Conservation (phyloP, 2,797 vertebrate genomes). For the Arremon brunneinucha region DNA sequence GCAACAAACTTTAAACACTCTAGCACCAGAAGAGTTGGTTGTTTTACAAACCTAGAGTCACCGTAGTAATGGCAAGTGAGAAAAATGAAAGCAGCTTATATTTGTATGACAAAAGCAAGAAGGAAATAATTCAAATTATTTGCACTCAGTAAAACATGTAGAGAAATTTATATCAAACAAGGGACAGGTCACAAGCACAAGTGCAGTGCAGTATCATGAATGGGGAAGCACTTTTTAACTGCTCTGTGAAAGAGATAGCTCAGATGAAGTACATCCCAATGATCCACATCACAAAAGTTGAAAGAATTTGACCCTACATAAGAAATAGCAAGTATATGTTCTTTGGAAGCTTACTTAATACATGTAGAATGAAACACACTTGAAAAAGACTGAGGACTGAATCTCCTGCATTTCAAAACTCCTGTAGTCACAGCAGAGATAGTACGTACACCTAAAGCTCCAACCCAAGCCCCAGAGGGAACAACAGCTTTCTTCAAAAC, state of each 20-base stretch:
- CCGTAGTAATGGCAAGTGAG: fast-evolving
- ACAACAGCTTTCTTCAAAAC: neutral
- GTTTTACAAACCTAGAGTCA: neutral
- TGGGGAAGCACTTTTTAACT: neutral
- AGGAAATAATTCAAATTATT: neutral
- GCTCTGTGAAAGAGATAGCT: neutral
- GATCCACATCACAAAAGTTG: neutral
- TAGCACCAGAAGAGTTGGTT: neutral
- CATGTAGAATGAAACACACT: neutral
- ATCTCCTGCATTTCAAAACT: neutral
- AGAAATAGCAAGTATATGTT: neutral
- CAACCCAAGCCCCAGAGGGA: neutral
- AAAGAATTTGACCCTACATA: neutral
- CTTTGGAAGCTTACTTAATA: neutral
- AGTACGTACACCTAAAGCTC: neutral
- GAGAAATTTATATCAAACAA: neutral
- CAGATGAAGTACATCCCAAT: neutral
- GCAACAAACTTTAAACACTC: neutral
- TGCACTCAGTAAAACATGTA: neutral
- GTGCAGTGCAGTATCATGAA: neutral
- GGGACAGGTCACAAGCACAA: neutral
- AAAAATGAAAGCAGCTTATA: neutral
- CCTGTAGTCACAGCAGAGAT: neutral
- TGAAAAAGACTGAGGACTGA: neutral
- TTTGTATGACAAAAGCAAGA: neutral